phyloP scores from a whole-genome alignment of 2,113 vertebrate genomes.

The Holacanthus passer region DNA sequence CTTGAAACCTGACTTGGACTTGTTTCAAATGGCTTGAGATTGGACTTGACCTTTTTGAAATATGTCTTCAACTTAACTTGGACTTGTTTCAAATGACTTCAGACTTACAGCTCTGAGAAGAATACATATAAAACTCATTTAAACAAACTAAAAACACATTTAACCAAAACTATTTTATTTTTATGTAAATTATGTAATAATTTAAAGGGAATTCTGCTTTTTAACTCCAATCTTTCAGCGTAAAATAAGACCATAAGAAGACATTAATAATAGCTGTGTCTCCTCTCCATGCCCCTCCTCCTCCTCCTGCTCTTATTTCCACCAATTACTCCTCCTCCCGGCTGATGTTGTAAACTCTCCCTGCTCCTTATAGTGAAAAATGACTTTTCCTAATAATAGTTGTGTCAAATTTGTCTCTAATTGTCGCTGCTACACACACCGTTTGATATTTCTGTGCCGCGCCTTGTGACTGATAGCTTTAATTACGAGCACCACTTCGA shows the following conservation, averaged over 20 bases:
- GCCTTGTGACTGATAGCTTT: conserved; percentile 80
- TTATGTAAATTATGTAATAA: too few relatives aligned
- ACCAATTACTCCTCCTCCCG: conserved; percentile 54
- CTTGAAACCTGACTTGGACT: neutral
- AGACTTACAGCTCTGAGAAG: neutral
- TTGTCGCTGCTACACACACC: conserved; percentile 64
- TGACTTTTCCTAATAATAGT: conserved; percentile 73
- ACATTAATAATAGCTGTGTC: conserved; percentile 29
- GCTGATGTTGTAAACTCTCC: conserved; percentile 54
- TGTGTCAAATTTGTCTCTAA: conserved; percentile 76
- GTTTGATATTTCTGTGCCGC: conserved; percentile 74
- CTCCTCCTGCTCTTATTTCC: conserved; percentile 34
- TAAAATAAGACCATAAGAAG: conserved; percentile 21
- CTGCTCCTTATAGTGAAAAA: conserved; percentile 77
- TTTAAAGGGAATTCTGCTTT: neutral
- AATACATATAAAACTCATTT: neutral
- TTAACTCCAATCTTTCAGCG: neutral
- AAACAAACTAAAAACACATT: neutral
- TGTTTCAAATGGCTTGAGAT: neutral
- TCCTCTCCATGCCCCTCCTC: conserved; percentile 16
- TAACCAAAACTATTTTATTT: neutral
- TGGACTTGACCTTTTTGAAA: too few relatives aligned
- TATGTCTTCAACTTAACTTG: too few relatives aligned
- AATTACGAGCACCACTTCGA: conserved; percentile 79
- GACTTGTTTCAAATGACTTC: neutral